Base-by-base conservation (phyloP, 2,113 vertebrate species). In the Myanophis thanlyinensis region DNA sequence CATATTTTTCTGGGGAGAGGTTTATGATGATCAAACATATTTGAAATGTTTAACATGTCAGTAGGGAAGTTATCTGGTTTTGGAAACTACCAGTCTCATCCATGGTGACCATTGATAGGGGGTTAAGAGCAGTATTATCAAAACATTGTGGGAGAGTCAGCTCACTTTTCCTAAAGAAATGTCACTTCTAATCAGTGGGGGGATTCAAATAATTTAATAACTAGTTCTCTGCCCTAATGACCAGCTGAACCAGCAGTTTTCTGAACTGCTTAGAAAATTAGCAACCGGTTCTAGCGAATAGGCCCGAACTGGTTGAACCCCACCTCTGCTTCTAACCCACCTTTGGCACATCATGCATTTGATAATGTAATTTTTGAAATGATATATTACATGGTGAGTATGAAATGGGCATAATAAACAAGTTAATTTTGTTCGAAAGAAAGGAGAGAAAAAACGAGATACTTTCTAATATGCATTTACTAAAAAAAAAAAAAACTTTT, bases 401-500 rank as follows among this genome's bases (percentile, higher is more conserved):
- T n/a, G 10, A n/a, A 20, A 89, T 35, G 23, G 51, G 52, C 35
- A 23, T 46, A 52, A 56, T 54, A 53, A 88, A 56, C 40, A 27
- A 96, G 94, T 86, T 86, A 62, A 92, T 80, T 27, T 53, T 47
- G 35, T 80, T 22, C 44, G 73, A 90, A 23, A 87, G 93, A 95
- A 44, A n/a, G 49, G 95, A 73, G 95, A 73, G 5, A 25, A 62
- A 92, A 54, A 51, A 95, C 94, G 49, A 51, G 84, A 73, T 90
- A 53, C 62, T 10, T 86, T 86, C 53, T 47, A 95, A 90, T 87
- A 9, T 27, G 85, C 0, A 84, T 93, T 94, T 97, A 54, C 95
- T 93, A 92, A 93, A 96, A 92, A 96, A 92, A 54, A 87, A 89
- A 0, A 0, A 80, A 11, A 62, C 93, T 94, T 95, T 96, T 93